Evolutionary conservation across 2,797 vertebrate genomes (phyloP).

Genomic region (Neomorphus geoffroyi): DNA sequence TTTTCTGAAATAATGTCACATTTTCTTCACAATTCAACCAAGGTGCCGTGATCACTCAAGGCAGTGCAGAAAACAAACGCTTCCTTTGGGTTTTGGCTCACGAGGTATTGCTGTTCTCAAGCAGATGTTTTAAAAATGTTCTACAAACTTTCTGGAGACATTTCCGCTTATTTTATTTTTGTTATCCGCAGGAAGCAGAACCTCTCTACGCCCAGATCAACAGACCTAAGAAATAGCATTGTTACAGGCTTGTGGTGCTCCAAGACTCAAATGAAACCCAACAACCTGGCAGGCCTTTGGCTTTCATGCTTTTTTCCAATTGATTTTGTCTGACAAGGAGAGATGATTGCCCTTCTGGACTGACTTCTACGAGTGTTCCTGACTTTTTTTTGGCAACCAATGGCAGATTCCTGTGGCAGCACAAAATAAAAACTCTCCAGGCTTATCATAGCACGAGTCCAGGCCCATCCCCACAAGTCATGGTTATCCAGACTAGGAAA

Average conservation of each 20-base stretch:
- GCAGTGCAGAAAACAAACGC: not conserved
- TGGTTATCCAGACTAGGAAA: conserved; percentile 40
- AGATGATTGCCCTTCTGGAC: conserved; percentile 67
- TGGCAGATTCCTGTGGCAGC: conserved; percentile 73
- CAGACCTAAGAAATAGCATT: conserved; percentile 93
- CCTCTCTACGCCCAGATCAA: conserved; percentile 96
- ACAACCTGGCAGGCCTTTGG: conserved; percentile 68
- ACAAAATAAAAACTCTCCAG: conserved; percentile 56
- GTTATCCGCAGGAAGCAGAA: conserved; percentile 86
- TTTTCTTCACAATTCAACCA: not conserved
- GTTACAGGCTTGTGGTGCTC: conserved; percentile 71
- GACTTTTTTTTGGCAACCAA: conserved; percentile 67
- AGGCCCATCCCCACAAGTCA: conserved; percentile 17
- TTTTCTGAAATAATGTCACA: not conserved
- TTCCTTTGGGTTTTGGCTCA: conserved; percentile 18
- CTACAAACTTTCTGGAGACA: conserved; percentile 14
- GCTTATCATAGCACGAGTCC: conserved; percentile 27
- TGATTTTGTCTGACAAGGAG: conserved; percentile 72
- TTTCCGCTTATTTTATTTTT: conserved; percentile 50
- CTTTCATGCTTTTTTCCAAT: conserved; percentile 67
- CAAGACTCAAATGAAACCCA: conserved; percentile 71
- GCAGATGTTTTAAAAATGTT: conserved; percentile 30
- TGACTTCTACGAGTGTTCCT: conserved; percentile 66
- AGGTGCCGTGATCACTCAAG: not conserved
- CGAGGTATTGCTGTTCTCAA: conserved; percentile 2